Evolutionary conservation across 2,797 vertebrate species (phyloP), one percentile per base, ranked within the genome.

Genomic region (Geotrypetes seraphini): DNA sequence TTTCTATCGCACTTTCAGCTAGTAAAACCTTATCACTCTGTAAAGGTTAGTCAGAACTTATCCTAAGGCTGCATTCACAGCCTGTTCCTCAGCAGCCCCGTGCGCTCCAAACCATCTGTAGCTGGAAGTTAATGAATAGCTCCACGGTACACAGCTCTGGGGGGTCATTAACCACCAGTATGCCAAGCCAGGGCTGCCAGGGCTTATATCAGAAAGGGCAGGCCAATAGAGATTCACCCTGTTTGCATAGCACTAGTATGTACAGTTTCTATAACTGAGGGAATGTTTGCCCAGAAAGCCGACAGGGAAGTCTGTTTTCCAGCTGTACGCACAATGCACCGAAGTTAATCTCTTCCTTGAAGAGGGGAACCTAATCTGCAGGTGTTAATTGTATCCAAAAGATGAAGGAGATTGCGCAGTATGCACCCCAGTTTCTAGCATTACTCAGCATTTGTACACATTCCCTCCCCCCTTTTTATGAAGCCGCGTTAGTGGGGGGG

Each of bases 201-300:
- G 25, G 17, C 18, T 14, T 13, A 27, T 17, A 16, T 23, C 20
- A 19, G 31, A 33, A 33, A 36, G 43, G 24, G 36, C 35, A 23
- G 36, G 19, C 30, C 31, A 33, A 17, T 20, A 19, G 26, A 70
- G 66, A 73, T 54, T 70, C 69, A 73, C 50, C 12, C 7, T 73
- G 48, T 73, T 73, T 73, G 45, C 52, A 50, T 50, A 64, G 57
- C 7, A 39, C 64, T 53, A 68, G 70, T 73, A 70, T 73, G 70
- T 60, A 36, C 57, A 1, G 1, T 58, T 60, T 38, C 28, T 0
- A 0, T 25, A 33, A 66, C 57, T 57, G 45, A 49, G 64, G 57
- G 69, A 73, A 73, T 70, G 66, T 60, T 60, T 57, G 47, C 16
- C 4, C 19, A 46, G 18, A 36, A 25, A 38, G 29, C 29, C 28